Evolutionary conservation across 2,797 vertebrate species (phyloP), one percentile per base, ranked within the genome.

Genomic region (Cephalopachus bancanus): DNA sequence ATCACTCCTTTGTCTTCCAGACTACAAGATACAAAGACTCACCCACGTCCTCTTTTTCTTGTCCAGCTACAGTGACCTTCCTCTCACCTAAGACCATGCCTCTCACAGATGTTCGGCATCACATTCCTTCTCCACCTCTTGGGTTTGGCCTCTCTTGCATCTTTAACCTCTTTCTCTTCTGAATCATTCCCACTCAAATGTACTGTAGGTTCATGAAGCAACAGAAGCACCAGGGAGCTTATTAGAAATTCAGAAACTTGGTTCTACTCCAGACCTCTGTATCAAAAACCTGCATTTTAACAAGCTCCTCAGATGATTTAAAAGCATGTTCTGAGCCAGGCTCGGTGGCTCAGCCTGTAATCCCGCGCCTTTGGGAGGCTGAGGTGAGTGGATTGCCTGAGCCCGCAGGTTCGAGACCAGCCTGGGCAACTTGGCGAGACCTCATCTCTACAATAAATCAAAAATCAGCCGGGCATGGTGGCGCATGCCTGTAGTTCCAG

Each of bases 151-250:
- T 71, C n/a, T 64, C 19, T 10, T 4, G 8, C 5, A 9, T 53
- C 64, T 44, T 74, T 20, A 80, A 28, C 55, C 60, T 79, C 26
- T 60, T 91, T 28, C 62, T 57, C 12, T 88, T 83, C 49, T 59
- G 28, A 20, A 51, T 59, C 7, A n/a, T 59, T 88, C 14, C 55
- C 24, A 65, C 10, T 33, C 14, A 30, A 7, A 10, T n/a, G 53
- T 17, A 22, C 44, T 24, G 15, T 15, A 22, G 24, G 7, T 19
- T 71, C n/a, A 44, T 11, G 49, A 44, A 60, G 62, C 20, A 49
- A 49, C 30, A 1, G 51, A 26, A 4, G 0, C 26, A 6, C 0
- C 53, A 69, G 19, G 14, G 4, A 55, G 16, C 7, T 26, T 20
- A 59, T 15, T 33, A 55, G 67, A 91, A 65, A 91, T 30, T 81